Base-by-base conservation (phyloP, 1,140 invertebrate genomes). In the Bombus consobrinus region DNA sequence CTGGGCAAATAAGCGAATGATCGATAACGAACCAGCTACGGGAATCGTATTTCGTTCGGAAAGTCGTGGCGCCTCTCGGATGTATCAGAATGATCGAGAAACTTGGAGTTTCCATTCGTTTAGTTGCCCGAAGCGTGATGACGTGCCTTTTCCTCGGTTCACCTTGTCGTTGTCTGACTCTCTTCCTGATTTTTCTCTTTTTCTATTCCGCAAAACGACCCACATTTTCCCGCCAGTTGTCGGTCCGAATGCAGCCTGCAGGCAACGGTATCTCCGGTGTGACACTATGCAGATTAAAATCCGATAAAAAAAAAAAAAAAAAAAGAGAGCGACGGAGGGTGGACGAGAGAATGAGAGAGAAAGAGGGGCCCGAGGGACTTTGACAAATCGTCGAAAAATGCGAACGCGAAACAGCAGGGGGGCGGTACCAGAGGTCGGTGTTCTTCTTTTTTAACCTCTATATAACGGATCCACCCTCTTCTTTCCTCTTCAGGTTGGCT, bases 331-430 rank as follows among this genome's bases (percentile, higher is more conserved):
- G 68, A 73, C 0, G 1, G 47, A 22, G 47, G 47, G 1, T 53
- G 18, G 47, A 6, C 18, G 59, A 10, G 77, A 64, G 28, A n/a
- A n/a, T 32, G 47, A 37, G 75, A 75, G 69, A 59, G 69, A 39
- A 10, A 22, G 66, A 68, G 57, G n/a, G 81, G 73, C 81, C 77
- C 47, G 85, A 77, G 53, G 87, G 93, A 94, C 93, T 94, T 94
- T 94, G 93, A 94, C 92, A 94, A 94, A 94, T 94, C 90, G 94
- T 93, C 90, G 94, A 94, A 94, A 94, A 94, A 94, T 94, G 92
- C 91, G 89, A 71, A 83, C 83, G 71, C 85, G 83, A 73, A 78
- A 85, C 71, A 74, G 77, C 41, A 47, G 41, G 69, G 47, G 47
- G 83, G 57, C 57, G 62, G 79, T 39, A 75, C 62, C 71, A 39